Base-by-base conservation (phyloP, 2,888 invertebrate species). In the Coecobrya sp. region DNA sequence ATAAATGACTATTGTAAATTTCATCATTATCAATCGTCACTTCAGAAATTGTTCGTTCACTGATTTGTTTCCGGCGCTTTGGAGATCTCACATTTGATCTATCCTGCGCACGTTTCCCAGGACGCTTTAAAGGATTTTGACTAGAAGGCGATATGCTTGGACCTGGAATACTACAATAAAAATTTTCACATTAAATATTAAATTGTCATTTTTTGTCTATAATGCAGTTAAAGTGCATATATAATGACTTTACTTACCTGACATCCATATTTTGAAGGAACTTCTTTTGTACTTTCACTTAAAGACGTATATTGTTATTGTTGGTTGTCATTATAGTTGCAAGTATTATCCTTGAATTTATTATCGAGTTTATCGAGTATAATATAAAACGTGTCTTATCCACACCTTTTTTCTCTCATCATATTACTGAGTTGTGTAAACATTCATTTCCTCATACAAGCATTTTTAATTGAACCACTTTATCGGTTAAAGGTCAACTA, bases 61-160 rank as follows among this genome's bases (percentile, higher is more conserved):
- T 22, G n/a, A n/a, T 70, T 81, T 27, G 52, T n/a, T 85, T 84
- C 81, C 65, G 1, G n/a, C 82, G 81, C 42, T 89, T 89, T n/a
- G 62, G 65, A 30, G 68, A 49, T 52, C 30, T 79, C 1, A 13
- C 25, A 19, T 10, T 76, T 59, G 30, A 13, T 59, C 11, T 45
- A 19, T 42, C 73, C 5, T 13, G 25, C 0, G 13, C 16, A 27
- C 59, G 86, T 49, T 10, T 45, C 10, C 27, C 8, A 11, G 76
- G n/a, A 13, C 86, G 86, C 22, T 86, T 86, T 25, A 79, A 27
- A 19, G 68, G 22, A 16, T 42, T 89, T 13, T 89, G 89, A 89
- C 89, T 89, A 89, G 88, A 79, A 16, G n/a, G 49, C 1, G 81
- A 36, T 16, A 5, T 42, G 52, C 36, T 36, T 25, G 30, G 45